phyloP scores from a whole-genome alignment of 92 coral and sea anemone genomes.

The Siderastrea siderea region DNA sequence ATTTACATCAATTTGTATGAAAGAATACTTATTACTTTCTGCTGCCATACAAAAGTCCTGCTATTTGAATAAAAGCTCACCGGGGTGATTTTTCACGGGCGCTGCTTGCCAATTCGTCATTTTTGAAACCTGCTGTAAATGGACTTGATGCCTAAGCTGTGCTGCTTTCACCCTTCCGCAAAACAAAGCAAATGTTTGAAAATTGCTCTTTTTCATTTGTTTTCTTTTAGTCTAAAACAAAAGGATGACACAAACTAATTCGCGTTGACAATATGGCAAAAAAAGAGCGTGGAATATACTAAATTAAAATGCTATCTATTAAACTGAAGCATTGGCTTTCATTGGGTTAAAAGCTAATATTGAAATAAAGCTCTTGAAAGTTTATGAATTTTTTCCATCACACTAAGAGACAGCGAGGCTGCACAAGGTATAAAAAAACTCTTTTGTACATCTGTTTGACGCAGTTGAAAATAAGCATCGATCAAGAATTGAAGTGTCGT shows the following conservation, averaged over 20 bases:
- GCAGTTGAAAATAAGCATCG: conserved; percentile 1
- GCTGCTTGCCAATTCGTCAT: conserved; percentile 19
- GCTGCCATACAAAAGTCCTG: conserved; percentile 69
- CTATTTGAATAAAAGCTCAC: conserved; percentile 65
- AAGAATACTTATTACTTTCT: conserved; percentile 60
- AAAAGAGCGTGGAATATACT: conserved; percentile 7
- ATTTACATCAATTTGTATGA: conserved; percentile 79
- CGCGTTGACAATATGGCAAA: conserved; percentile 59
- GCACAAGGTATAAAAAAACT: conserved; percentile 16
- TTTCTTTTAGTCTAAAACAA: conserved; percentile 25
- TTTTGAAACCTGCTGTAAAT: background rate
- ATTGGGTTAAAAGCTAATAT: conserved; percentile 32
- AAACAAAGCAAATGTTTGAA: conserved; percentile 39
- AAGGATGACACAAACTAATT: conserved; percentile 32
- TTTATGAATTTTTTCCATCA: conserved; percentile 35
- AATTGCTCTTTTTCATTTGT: conserved; percentile 26
- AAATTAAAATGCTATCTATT: conserved; percentile 33
- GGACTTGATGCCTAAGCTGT: background rate
- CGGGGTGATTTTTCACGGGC: conserved; percentile 39
- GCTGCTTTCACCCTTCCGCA: background rate
- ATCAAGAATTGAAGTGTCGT: background rate
- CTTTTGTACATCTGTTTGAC: conserved; percentile 20
- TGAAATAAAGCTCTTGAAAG: conserved; percentile 50
- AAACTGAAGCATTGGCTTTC: conserved; percentile 4
- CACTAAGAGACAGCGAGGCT: conserved; percentile 19